Conservation (phyloP, 1,140 invertebrate genomes). For the Drosophila lowei region DNA sequence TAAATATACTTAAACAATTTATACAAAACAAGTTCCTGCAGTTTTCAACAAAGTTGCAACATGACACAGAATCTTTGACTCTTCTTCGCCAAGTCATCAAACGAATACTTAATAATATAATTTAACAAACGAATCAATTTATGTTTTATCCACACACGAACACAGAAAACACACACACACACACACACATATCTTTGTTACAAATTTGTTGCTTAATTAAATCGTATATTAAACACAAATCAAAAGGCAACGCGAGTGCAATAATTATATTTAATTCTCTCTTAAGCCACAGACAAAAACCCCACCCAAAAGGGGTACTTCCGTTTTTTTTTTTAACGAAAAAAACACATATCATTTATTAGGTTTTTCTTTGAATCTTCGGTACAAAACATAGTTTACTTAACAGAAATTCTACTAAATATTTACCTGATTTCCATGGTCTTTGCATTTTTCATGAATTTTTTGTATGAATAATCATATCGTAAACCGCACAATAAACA, state of each 20-base stretch:
- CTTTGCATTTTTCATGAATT: slow-evolving; percentile 41
- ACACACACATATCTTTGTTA: slow-evolving; percentile 72
- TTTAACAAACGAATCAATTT: slow-evolving; percentile 23
- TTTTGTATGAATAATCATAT: slow-evolving; percentile 69
- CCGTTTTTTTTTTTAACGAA: slow-evolving; percentile 7
- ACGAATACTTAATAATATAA: slow-evolving; percentile 19
- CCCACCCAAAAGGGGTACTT: slow-evolving; percentile 4
- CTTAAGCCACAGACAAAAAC: slow-evolving; percentile 40
- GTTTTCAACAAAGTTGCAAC: slow-evolving; percentile 73
- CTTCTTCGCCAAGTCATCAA: too few relatives aligned
- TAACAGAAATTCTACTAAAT: slow-evolving; percentile 9
- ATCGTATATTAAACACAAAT: slow-evolving; percentile 54
- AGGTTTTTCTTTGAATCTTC: slow-evolving; percentile 33
- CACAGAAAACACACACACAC: slow-evolving; percentile 12
- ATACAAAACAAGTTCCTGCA: slow-evolving; percentile 77
- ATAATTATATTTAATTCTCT: slow-evolving; percentile 68
- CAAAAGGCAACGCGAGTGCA: slow-evolving; percentile 73
- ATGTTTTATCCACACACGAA: slow-evolving; percentile 18
- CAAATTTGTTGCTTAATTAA: slow-evolving; percentile 67
- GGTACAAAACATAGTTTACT: slow-evolving; percentile 48
- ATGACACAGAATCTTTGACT: slow-evolving; percentile 34
- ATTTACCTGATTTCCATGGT: slow-evolving; percentile 11
- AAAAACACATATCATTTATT: slow-evolving; percentile 57
- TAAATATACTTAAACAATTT: slow-evolving; percentile 43
- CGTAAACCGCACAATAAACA: slow-evolving; percentile 66